Conservation (phyloP, 2,113 vertebrate genomes). For the Thomomys bottae region DNA sequence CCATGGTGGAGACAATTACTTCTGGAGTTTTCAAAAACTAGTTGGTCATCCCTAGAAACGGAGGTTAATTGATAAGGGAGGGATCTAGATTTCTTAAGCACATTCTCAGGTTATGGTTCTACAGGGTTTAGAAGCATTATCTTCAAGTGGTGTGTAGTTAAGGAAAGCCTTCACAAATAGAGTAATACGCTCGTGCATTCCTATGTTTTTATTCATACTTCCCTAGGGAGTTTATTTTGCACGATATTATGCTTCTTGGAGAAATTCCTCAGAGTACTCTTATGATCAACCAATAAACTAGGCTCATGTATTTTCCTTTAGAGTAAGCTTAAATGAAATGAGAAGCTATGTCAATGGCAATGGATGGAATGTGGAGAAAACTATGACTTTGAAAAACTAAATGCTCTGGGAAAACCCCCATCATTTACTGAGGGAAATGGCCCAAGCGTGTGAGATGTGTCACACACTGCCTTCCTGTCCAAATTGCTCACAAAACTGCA, state of each 20-base stretch:
- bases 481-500: not conserved
- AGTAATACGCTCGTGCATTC: not conserved
- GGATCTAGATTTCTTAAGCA: not conserved
- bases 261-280: not conserved
- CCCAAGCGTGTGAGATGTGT: no score
- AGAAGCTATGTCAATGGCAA: not conserved
- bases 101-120: not conserved
- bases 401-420: conserved; percentile 21
- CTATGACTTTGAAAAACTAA: not conserved
- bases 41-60: not conserved
- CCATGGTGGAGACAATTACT: not conserved
- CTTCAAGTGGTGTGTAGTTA: not conserved
- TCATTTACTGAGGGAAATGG: no score
- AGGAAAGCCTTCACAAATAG: not conserved
- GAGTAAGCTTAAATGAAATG: not conserved
- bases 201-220: not conserved
- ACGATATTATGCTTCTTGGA: not conserved
- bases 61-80: not conserved
- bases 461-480: no score
- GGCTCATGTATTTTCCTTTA: not conserved
- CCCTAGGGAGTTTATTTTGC: not conserved
- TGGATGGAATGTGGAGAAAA: not conserved
- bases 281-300: not conserved
- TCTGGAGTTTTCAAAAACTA: not conserved
- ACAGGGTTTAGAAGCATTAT: not conserved